These are phyloP conservation scores for Lasiommata megera DNA, from an alignment of 2,888 invertebrate species.

Conservation along the genomic window DNA sequence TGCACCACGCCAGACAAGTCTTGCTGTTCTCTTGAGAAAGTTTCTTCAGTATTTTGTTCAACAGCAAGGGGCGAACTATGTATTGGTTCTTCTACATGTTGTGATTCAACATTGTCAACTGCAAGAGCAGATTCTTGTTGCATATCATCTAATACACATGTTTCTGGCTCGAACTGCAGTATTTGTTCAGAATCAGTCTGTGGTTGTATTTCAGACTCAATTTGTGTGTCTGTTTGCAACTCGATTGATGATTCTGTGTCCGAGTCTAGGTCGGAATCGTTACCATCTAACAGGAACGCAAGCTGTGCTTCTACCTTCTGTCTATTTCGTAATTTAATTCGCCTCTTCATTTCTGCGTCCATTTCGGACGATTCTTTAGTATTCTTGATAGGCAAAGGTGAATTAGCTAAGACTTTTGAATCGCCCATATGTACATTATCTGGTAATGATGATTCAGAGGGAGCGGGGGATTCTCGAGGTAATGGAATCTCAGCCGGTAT, in stretches of 20 bases:
- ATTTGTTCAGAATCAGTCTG: constrained; percentile 7
- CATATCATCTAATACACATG: constrained; percentile 15
- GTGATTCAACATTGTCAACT: constrained; percentile 18
- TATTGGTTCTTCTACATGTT: neutral
- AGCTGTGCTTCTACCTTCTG: neutral
- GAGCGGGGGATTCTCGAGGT: constrained; percentile 36
- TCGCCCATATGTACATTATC: constrained; percentile 15
- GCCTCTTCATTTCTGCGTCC: neutral
- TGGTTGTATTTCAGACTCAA: constrained; percentile 12
- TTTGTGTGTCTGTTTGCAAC: neutral
- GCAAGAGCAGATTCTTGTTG: constrained; percentile 26
- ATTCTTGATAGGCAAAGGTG: constrained; percentile 24
- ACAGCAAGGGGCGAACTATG: constrained; percentile 15
- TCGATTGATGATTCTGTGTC: neutral
- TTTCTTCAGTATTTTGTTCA: constrained; percentile 8
- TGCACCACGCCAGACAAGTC: neutral
- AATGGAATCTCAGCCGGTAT: constrained; percentile 37
- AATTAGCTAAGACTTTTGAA: constrained; percentile 10
- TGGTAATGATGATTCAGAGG: constrained; percentile 29
- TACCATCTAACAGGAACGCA: neutral
- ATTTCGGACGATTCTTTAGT: constrained; percentile 7
- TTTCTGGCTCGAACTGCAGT: constrained; percentile 19
- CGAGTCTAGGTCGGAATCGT: neutral
- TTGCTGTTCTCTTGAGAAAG: neutral
- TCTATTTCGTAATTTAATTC: neutral